Base-by-base conservation (phyloP, 2,888 invertebrate genomes). In the Amblyjoppa proteus region DNA sequence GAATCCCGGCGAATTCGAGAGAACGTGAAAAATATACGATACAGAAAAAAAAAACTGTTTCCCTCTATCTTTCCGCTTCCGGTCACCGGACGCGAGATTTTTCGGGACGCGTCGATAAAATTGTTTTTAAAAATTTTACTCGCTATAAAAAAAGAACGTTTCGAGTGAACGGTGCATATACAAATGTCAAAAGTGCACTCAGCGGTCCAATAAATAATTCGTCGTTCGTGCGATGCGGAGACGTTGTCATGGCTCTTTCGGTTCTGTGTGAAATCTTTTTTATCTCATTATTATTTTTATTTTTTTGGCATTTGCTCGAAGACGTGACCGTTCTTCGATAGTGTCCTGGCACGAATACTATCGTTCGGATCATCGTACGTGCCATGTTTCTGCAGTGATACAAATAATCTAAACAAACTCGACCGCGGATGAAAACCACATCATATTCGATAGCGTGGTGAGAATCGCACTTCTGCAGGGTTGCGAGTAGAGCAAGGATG, bases 1-100 rank as follows among this genome's bases (percentile, higher is more conserved):
- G 9, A 56, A 56, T 25, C 25, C 61, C 34, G 61, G 64, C 20
- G 61, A 38, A 34, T 49, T 64, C 75, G 31, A 49, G 58, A 5
- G 31, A 31, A 61, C 28, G 34, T 34, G 34, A 64, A 64, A 64
- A 64, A 64, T 34, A 64, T 64, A 64, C 13, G 31, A 31, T 31
- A 64, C 61, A 34, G 34, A 64, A 64, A 16, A 31, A 64, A 64
- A 16, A 31, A 31, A 16, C 3, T 16, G n/a, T 3, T 61, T 13
- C 4, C 3, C 31, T 31, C 28, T 34, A 6, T n/a, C 13, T 64
- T 6, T 6, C 16, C 31, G 31, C 61, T 64, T 64, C 61, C 16
- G 13, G 16, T 64, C 31, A 34, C 31, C n/a, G 13, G 31, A 16
- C 3, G 6, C 4, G 16, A 34, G 7, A 31, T 31, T 64, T 34